Base-by-base conservation (phyloP, 2,888 invertebrate genomes). In the Odontocerum albicorne region DNA sequence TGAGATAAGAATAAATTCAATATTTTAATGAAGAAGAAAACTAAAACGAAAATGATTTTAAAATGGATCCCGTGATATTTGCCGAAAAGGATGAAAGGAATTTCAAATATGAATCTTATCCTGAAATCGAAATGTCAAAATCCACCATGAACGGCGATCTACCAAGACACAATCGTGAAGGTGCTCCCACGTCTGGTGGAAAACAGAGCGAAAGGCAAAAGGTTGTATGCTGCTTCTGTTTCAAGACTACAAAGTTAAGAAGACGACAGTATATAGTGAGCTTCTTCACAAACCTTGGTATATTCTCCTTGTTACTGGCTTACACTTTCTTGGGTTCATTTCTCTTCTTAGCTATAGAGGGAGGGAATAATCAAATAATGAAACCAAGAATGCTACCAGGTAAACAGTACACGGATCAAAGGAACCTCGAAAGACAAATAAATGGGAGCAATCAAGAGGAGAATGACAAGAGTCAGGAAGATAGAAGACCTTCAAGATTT, bases 311-410 rank as follows among this genome's bases (percentile, higher is more conserved):
- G 49, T 80, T 92, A 35, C 80, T 92, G 65, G 90, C 89, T 17
- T 92, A 92, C 71, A 92, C 92, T 31, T 79, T 80, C 66, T 66
- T 82, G 66, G 87, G 87, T 49, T 89, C 90, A 53, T 87, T 92
- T 70, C 87, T 92, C 73, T 92, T 92, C 73, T 76, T 92, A 65
- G 87, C 90, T 46, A 89, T 92, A 66, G 92, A 92, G 73, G 87
- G 88, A 39, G 85, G 85, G 2, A 72, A 77, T 49, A 82, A 81
- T 61, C 80, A 81, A 55, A 77, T 74, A 7, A 64, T 65, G 38
- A 69, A 75, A 55, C 78, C 78, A 19, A 69, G 77, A 62, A 68
- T 77, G 67, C 65, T 78, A 49, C 78, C 78, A 40, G 78, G 78
- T 62, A 73, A 75, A 66, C 77, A 77, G 58, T 43, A 77, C 73